These are phyloP conservation scores for Pachycephala philippinensis DNA, from an alignment of 2,113 vertebrate genomes.

Conservation along the genomic window DNA sequence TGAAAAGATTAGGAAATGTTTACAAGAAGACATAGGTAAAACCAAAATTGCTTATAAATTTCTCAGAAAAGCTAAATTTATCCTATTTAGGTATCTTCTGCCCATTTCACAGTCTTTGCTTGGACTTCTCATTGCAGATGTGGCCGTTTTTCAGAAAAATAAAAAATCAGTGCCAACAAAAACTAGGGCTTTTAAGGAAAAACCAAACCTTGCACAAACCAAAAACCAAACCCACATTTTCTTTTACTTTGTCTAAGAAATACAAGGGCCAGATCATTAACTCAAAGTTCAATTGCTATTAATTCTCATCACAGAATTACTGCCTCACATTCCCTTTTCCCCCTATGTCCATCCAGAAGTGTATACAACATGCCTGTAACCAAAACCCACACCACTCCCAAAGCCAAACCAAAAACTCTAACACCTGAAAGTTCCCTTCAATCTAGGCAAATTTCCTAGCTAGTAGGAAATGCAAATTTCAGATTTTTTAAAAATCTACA, in stretches of 20 bases:
- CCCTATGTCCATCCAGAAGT: background rate
- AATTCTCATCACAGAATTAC: background rate
- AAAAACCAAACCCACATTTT: background rate
- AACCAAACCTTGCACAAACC: background rate
- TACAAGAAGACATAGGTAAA: background rate
- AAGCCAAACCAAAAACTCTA: background rate
- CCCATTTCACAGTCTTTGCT: background rate
- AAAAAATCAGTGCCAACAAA: background rate
- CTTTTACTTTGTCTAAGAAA: background rate
- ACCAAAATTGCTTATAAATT: background rate
- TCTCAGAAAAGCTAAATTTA: background rate
- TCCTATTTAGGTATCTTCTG: background rate
- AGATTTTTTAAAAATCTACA: background rate
- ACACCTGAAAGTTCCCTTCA: background rate
- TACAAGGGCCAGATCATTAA: background rate
- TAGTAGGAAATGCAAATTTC: background rate
- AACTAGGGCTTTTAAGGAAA: background rate
- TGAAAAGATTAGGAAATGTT: background rate
- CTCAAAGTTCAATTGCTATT: background rate
- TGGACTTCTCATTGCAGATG: background rate
- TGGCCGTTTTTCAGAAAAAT: accelerated
- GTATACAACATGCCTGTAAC: background rate
- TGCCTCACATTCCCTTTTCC: background rate
- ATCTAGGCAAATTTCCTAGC: background rate
- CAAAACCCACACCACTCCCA: background rate